Conservation (phyloP, 2,113 vertebrate species). For the Alosa alosa region DNA sequence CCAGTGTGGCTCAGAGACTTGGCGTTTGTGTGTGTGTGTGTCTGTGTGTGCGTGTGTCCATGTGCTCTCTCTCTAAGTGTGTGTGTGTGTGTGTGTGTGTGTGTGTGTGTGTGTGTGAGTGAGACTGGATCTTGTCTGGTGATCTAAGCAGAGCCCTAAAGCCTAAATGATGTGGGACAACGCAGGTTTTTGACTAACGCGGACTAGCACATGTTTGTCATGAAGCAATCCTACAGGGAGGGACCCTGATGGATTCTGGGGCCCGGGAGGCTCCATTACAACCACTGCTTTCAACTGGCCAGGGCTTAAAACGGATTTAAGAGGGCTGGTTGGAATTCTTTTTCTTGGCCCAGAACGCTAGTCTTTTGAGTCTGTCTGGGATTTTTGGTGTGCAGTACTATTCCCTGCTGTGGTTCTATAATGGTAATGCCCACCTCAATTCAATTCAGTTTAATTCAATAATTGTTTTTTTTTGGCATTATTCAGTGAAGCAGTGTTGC, state of each 20-base stretch:
- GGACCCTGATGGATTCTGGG: neutral
- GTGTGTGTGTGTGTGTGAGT: constrained; percentile 6
- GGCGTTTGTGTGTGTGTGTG: neutral
- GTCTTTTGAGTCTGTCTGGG: neutral
- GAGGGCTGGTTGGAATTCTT: constrained; percentile 1
- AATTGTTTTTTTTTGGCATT: too few species aligned
- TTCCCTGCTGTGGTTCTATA: neutral
- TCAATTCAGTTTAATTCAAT: too few species aligned
- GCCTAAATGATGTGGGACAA: neutral
- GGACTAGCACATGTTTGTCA: neutral
- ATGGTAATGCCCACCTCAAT: too few species aligned
- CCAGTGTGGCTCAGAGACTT: neutral
- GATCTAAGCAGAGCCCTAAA: neutral
- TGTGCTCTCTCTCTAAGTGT: too few species aligned
- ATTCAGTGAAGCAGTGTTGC: too few species aligned
- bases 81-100: neutral
- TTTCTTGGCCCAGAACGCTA: neutral
- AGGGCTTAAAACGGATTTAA: neutral
- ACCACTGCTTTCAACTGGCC: neutral
- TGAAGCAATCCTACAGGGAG: neutral
- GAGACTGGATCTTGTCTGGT: neutral
- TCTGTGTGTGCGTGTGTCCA: neutral
- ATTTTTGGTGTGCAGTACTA: neutral
- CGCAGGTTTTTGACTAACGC: neutral
- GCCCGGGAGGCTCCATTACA: neutral